Evolutionary conservation across 2,113 vertebrate species (phyloP), one percentile per base, ranked within the genome.

Genomic region (Camelus bactrianus): DNA sequence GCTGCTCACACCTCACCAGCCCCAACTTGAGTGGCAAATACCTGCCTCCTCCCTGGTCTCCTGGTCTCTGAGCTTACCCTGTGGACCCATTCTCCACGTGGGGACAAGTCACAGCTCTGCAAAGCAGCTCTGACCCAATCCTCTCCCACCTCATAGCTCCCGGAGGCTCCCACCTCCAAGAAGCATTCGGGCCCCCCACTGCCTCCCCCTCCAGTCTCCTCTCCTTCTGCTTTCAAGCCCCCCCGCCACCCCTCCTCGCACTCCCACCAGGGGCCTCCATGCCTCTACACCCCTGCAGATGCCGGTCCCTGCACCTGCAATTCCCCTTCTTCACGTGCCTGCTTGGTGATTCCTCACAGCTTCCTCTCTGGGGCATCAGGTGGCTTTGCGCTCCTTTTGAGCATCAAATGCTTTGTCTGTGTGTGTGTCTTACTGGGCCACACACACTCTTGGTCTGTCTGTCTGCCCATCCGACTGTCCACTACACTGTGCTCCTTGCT

Each of bases 111-210:
- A 28, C 26, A 16, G 48, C n/a, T 54, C 56, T 64, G 64, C 42
- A 17, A 8, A 46, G 52, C 13, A 17, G 24, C 24, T 2, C 26
- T 2, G 16, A 38, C 42, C 20, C 6, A 3, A 2, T 0, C 8
- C 20, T 26, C 30, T 22, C 56, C 26, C n/a, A 19, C 12, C 13
- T n/a, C 26, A 24, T 1, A 32, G 65, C 19, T 48, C 58, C 46
- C 56, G 8, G 14, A 46, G 84, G 48, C 15, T 22, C 62, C 64
- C 7, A 54, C 35, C 19, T 72, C 52, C 35, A 13, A 19, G 10
- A 70, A 16, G 58, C 8, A 8, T 16, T 30, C 46, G 5, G 73
- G 83, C 24, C 56, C 75, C 3, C 26, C 11, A 24, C 38, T 42
- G 38, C 17, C 73, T 10, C 92, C 35, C 30, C 24, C 67, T 8